phyloP scores from a whole-genome alignment of 2,113 vertebrate species.

The Leptobrachium ailaonicum region DNA sequence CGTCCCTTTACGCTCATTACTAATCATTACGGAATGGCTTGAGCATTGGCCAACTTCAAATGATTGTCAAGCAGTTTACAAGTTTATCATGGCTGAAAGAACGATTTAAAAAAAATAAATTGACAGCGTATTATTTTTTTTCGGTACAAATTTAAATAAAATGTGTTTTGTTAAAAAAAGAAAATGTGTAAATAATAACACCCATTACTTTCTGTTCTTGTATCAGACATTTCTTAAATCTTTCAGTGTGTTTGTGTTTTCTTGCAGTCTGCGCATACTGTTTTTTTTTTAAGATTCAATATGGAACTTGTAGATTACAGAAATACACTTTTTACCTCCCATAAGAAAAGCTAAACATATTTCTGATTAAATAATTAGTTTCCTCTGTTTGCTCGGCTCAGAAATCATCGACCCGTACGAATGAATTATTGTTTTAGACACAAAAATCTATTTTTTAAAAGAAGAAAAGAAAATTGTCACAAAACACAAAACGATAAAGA shows the following conservation, averaged over 20 bases:
- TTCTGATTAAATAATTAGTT: slow-evolving; percentile 29
- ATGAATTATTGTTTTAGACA: slow-evolving; percentile 25
- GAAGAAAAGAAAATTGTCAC: neutral
- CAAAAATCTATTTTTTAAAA: slow-evolving; percentile 21
- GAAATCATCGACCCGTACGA: slow-evolving; percentile 7
- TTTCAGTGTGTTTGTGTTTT: neutral
- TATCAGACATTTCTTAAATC: neutral
- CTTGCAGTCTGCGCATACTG: neutral
- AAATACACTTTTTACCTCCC: slow-evolving; percentile 20
- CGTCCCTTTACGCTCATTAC: no score
- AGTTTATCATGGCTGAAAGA: no score
- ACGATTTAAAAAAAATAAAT: no score
- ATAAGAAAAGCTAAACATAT: slow-evolving; percentile 7
- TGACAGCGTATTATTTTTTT: no score
- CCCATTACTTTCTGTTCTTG: neutral
- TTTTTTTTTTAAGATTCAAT: neutral
- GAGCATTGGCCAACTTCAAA: no score
- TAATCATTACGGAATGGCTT: no score
- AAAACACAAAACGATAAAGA: neutral
- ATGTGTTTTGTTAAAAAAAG: neutral
- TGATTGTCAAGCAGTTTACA: no score
- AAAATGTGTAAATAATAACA: neutral
- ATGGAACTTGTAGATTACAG: neutral
- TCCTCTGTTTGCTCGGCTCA: neutral
- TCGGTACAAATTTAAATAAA: neutral